Base-by-base conservation (phyloP, 2,797 vertebrate genomes). In the Myotis planiceps region DNA sequence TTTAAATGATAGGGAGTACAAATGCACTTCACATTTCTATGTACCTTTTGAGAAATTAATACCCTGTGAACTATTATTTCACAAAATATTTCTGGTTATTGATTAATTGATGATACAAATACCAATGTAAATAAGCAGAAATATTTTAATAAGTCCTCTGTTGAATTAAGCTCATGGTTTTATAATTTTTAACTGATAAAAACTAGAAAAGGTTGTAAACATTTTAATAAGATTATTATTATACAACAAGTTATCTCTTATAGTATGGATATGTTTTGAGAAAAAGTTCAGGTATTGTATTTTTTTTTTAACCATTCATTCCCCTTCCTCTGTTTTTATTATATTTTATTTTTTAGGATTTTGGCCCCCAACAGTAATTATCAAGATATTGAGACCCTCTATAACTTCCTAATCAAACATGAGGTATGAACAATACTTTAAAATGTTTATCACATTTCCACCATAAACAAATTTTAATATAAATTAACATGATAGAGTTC, bases 331-430 rank as follows among this genome's bases (percentile, higher is more conserved):
- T 93, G 49, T 80, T 92, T 96, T 75, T 86, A 39, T 89, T 96
- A 60, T 86, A 63, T 78, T 94, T 45, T 93, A 66, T 63, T 89
- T 98, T 98, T 95, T 96, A 99, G 99, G 98, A 97, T 99, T 97
- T 98, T 99, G 96, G 97, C 97, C 58, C 98, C 98, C 51, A 96
- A 98, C 90, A 98, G 98, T 94, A 98, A 94, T 97, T 98, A 98
- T 97, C 98, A 99, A 93, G 99, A 99, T 86, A 97, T 99, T 84
- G 98, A 99, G 97, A 97, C 96, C 2, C 98, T 99, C 63, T 99
- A 99, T 95, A 98, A 97, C 76, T 98, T 99, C 95, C 97, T 99
- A 93, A 95, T 96, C 89, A 98, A 98, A 84, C 98, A 98, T 37
- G 97, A 99, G 99, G 99, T 99, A 98, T 89, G 98, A 97, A 87